Base-by-base conservation (phyloP, 2,888 invertebrate genomes). In the Macaria notata region DNA sequence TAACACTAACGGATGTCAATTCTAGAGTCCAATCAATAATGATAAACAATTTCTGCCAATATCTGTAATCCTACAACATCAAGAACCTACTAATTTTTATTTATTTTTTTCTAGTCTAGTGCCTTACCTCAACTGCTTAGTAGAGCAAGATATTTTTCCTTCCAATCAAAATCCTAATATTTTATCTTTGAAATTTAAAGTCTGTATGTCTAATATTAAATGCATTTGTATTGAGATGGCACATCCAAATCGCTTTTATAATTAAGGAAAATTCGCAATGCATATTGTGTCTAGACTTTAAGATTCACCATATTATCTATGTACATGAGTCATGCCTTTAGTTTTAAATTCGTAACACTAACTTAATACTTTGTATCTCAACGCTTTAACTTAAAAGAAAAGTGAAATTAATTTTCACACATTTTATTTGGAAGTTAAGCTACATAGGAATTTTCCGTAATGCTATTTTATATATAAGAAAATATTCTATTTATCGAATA, bases 401-500 rank as follows among this genome's bases (percentile, higher is more conserved):
- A 81, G 75, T 76, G 70, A 71, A 75, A 75, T 61, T 74, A 68
- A 76, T 78, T 76, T 82, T 85, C 80, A 84, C 84, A 88, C 76
- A 79, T 78, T 88, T 88, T 88, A 87, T 87, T 87, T 78, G 69
- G 82, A 81, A 66, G 73, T 75, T 76, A 75, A 78, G 83, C 77
- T 71, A 86, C 88, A 86, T 79, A 78, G 68, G 74, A 83, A 80
- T 83, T 85, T 83, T 76, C 71, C 73, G 76, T 84, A 83, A 76
- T 66, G 73, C 76, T 83, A 78, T 71, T 68, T 67, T 52, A 49
- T 50, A n/a, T 54, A 62, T 58, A 58, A 56, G 61, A 58, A 60
- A 56, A 50, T 63, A 66, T 56, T 56, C 56, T 65, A 61, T 56
- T 54, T 59, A 62, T 61, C 43, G 55, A 60, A 59, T 49, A 77